phyloP scores from a whole-genome alignment of 1,140 invertebrate genomes.

The Chrysoperla carnea region DNA sequence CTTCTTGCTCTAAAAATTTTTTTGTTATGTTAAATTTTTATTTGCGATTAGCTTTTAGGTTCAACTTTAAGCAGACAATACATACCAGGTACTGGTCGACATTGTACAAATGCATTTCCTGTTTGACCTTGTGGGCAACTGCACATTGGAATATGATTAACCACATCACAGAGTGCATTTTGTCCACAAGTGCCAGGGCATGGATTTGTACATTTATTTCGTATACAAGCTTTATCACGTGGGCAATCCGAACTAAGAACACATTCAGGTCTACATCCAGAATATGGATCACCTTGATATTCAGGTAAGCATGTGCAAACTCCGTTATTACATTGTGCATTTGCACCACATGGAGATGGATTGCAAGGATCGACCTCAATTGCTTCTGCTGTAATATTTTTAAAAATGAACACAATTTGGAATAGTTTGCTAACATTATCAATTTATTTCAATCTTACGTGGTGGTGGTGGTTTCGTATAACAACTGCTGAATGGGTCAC shows the following conservation, averaged over 20 bases:
- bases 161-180: conserved; percentile 49
- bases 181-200: conserved; percentile 52
- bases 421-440: background rate
- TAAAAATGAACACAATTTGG: conserved; percentile 5
- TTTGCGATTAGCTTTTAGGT: conserved; percentile 11
- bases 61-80: conserved; percentile 5
- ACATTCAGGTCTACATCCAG: conserved; percentile 57
- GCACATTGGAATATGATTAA: conserved; percentile 58
- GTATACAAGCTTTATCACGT: conserved; percentile 44
- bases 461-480: conserved; percentile 25
- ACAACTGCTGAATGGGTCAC: conserved; percentile 43
- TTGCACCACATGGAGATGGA: conserved; percentile 47
- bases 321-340: conserved; percentile 42
- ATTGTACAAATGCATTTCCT: conserved; percentile 56
- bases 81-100: conserved; percentile 24
- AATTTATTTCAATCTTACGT: conserved; percentile 8
- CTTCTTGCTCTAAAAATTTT: conserved; percentile 25
- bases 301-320: conserved; percentile 47
- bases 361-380: conserved; percentile 32
- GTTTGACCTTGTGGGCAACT: conserved; percentile 41
- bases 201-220: conserved; percentile 50
- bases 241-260: conserved; percentile 60
- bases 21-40: background rate
- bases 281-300: conserved; percentile 41
- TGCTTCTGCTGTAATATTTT: conserved; percentile 10